phyloP scores from a whole-genome alignment of 2,797 vertebrate species.

The Brachyrhaphis roseni region DNA sequence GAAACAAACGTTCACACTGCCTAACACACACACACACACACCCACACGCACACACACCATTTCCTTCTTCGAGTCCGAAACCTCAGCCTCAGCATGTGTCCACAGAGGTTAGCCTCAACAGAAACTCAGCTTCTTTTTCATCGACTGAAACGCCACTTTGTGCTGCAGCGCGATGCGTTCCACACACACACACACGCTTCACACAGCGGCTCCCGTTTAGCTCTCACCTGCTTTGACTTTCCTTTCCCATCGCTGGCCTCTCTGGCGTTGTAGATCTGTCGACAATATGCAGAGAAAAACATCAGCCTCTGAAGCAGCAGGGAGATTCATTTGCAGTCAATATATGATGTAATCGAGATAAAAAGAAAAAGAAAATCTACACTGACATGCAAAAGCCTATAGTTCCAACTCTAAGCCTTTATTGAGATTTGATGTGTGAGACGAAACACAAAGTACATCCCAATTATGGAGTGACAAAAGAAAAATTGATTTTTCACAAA shows the following conservation, averaged over 20 bases:
- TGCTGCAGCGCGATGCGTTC: not conserved
- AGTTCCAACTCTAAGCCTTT: not conserved
- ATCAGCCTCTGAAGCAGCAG: not conserved
- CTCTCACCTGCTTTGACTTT: conserved; percentile 49
- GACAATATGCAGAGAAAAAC: not conserved
- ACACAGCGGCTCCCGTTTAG: not conserved
- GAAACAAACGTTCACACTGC: not conserved
- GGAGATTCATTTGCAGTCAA: not conserved
- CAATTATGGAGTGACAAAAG: no score
- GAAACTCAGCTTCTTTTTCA: not conserved
- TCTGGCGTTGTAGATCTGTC: conserved; percentile 46
- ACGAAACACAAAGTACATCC: not conserved
- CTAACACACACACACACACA: not conserved
- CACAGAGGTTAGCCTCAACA: conserved; percentile 16
- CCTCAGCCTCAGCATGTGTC: not conserved
- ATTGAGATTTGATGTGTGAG: not conserved
- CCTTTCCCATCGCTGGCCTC: not conserved
- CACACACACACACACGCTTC: not conserved
- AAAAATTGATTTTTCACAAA: not conserved
- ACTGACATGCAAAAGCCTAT: not conserved
- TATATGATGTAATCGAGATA: not conserved
- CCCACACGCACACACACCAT: not conserved
- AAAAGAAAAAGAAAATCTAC: not conserved
- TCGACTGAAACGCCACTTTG: not conserved
- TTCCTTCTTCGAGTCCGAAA: not conserved